Conservation (phyloP, 2,888 invertebrate genomes). For the Nyleta sp. region DNA sequence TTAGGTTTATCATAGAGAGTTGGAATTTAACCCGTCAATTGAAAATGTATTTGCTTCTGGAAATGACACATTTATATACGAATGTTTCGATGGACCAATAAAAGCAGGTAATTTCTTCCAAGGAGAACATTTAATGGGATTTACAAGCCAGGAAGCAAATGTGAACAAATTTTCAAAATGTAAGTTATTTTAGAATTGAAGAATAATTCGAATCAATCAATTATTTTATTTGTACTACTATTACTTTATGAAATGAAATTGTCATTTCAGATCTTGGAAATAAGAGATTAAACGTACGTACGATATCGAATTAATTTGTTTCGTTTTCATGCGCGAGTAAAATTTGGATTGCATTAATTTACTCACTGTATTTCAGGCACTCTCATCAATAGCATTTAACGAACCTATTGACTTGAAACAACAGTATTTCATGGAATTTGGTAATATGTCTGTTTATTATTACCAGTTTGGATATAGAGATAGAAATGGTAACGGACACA, state of each 20-base stretch:
- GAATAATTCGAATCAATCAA: not conserved
- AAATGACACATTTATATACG: conserved; percentile 4
- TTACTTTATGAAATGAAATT: too few species aligned
- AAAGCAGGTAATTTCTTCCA: conserved; percentile 4
- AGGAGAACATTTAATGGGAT: conserved; percentile 30
- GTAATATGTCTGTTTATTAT: conserved; percentile 4
- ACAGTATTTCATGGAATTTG: conserved; percentile 1
- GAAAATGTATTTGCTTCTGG: conserved; percentile 14
- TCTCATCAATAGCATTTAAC: not conserved
- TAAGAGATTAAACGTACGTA: conserved; percentile 12
- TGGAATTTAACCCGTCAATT: conserved; percentile 22
- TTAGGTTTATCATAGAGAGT: conserved; percentile 6
- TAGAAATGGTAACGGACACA: too few species aligned
- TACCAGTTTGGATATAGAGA: conserved; percentile 15
- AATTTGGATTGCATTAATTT: too few species aligned
- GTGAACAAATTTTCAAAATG: not conserved
- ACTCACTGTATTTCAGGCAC: not conserved
- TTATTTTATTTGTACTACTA: not conserved
- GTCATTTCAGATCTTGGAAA: conserved; percentile 15
- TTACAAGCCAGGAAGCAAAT: conserved; percentile 16
- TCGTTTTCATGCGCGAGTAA: too few species aligned
- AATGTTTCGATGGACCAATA: conserved; percentile 9
- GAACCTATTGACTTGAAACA: conserved; percentile 22
- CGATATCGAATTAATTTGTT: not conserved
- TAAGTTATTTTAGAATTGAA: too few species aligned